These are phyloP conservation scores for Pituophis catenifer DNA, from an alignment of 2,113 vertebrate species.

Conservation along the genomic window DNA sequence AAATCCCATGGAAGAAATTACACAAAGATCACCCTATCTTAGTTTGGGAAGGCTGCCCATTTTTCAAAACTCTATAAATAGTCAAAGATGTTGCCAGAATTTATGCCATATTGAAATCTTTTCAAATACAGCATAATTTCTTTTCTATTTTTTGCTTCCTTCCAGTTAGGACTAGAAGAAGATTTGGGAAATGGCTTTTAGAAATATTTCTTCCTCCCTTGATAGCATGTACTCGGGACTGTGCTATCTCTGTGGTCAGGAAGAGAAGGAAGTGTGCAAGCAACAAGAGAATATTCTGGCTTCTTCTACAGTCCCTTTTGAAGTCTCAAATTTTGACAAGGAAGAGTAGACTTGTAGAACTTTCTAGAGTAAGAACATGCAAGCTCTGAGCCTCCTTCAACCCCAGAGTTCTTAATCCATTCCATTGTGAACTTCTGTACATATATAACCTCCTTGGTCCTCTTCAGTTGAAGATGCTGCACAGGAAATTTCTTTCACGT, in stretches of 20 bases:
- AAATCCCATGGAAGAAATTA: background rate
- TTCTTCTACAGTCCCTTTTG: background rate
- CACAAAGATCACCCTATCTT: background rate
- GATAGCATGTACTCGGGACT: background rate
- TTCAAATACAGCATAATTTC: background rate
- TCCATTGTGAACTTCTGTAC: background rate
- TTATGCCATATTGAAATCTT: background rate
- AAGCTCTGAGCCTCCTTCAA: background rate
- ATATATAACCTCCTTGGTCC: background rate
- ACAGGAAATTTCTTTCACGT: background rate
- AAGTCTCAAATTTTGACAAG: background rate
- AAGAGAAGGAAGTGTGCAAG: background rate
- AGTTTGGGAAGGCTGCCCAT: too few species aligned
- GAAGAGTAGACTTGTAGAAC: background rate
- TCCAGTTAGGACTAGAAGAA: background rate
- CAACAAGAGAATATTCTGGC: background rate
- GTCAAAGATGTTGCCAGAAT: background rate
- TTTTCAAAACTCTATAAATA: too few species aligned
- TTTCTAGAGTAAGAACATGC: background rate
- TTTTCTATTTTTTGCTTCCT: background rate
- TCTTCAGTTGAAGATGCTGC: background rate
- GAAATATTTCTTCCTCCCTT: background rate
- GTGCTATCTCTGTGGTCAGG: background rate
- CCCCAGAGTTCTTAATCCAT: background rate
- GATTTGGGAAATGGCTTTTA: background rate